These are phyloP conservation scores for Spea multiplicata DNA, from an alignment of 2,113 vertebrate genomes.

Conservation along the genomic window DNA sequence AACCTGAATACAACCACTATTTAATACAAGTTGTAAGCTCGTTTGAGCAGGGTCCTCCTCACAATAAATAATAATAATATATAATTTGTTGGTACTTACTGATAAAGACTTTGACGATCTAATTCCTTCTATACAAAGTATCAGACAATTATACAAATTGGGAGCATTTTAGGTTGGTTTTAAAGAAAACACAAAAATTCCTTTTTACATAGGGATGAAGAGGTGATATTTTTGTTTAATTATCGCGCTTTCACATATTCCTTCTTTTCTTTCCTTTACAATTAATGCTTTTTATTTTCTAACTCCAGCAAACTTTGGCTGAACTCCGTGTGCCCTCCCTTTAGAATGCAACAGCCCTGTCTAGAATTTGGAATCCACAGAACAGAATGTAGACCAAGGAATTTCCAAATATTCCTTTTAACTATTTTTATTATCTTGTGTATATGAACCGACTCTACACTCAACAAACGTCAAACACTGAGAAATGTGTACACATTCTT, in stretches of 20 bases:
- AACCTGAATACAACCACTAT: too few relatives aligned
- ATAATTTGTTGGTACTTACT: too few relatives aligned
- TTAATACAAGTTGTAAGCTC: too few relatives aligned
- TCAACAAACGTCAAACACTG: not conserved
- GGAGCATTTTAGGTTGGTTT: too few relatives aligned
- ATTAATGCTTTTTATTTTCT: constrained; percentile 25
- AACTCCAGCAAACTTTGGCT: constrained; percentile 43
- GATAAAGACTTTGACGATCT: too few relatives aligned
- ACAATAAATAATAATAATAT: too few relatives aligned
- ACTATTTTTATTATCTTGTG: constrained; percentile 29
- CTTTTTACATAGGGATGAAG: too few relatives aligned
- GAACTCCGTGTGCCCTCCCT: constrained; percentile 42
- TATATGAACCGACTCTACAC: constrained; percentile 13
- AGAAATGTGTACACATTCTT: not conserved
- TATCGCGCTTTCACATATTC: not conserved
- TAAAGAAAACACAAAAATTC: too few relatives aligned
- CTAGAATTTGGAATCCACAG: constrained; percentile 35
- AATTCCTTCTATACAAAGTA: too few relatives aligned
- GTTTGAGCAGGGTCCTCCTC: too few relatives aligned
- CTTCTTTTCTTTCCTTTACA: not conserved
- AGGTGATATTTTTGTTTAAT: too few relatives aligned
- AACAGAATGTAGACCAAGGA: constrained; percentile 21
- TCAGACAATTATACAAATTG: too few relatives aligned
- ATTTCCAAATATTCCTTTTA: constrained; percentile 17
- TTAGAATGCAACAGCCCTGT: constrained; percentile 34